A percentile compares a stretch with the other conserved stretches of the same genome.
These are phyloP conservation scores for Eutolmus rufibarbis DNA, from an alignment of 2,888 invertebrate species.

Conservation along the genomic window DNA sequence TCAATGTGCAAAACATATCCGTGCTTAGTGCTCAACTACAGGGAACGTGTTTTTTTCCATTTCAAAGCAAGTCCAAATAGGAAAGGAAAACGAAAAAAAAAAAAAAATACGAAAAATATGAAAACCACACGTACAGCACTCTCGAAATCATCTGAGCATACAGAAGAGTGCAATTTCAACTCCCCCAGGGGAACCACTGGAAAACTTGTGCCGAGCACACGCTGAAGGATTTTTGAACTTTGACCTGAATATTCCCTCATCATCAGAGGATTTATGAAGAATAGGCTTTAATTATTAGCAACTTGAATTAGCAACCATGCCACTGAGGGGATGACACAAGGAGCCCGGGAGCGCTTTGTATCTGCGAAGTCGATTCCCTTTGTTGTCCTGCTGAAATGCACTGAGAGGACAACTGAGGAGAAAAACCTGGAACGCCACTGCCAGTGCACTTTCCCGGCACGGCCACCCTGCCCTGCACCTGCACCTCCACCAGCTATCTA, in stretches of 20 bases:
- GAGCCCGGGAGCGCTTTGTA: neutral
- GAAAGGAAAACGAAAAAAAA: neutral
- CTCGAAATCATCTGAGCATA: conserved; percentile 33
- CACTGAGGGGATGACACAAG: neutral
- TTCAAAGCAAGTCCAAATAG: conserved; percentile 2
- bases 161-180: conserved; percentile 32
- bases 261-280: conserved; percentile 31
- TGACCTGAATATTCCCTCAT: conserved; percentile 29
- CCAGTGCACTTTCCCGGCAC: neutral
- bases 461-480: neutral
- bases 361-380: conserved; percentile 3
- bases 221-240: conserved; percentile 41
- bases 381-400: conserved; percentile 2
- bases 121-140: conserved; percentile 36
- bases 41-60: neutral
- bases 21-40: conserved; percentile 22
- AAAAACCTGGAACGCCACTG: neutral
- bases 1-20: conserved; percentile 12
- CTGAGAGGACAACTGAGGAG: neutral
- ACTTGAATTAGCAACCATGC: conserved; percentile 36
- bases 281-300: conserved; percentile 39
- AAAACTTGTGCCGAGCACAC: conserved; percentile 27
- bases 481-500: neutral
- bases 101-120: neutral
- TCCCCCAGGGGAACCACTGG: neutral